Conservation (phyloP, 2,888 invertebrate species). For the Machimus atricapillus region DNA sequence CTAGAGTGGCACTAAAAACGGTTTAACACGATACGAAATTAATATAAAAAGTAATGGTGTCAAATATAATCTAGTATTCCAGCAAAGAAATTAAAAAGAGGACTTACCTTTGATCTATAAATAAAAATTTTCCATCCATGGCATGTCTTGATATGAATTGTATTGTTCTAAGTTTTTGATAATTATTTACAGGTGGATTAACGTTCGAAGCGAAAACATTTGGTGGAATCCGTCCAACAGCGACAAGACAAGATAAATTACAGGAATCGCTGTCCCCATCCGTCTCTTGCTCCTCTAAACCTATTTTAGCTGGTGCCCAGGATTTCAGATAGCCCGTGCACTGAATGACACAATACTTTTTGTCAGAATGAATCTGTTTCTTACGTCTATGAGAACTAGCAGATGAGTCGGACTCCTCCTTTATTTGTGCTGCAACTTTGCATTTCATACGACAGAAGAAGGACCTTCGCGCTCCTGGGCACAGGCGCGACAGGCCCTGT, state of each 20-base stretch:
- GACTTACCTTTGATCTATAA: constrained; percentile 85
- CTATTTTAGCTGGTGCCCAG: constrained; percentile 83
- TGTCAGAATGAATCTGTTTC: constrained; percentile 69
- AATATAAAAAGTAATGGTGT: not conserved
- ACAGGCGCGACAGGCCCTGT: constrained; percentile 76
- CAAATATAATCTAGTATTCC: not conserved
- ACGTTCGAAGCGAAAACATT: constrained; percentile 65
- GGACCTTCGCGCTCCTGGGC: constrained; percentile 88
- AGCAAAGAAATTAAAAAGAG: not conserved
- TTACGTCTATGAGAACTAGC: constrained; percentile 72
- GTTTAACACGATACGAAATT: not conserved
- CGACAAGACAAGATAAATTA: constrained; percentile 86
- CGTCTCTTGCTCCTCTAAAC: constrained; percentile 71
- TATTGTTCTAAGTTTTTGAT: constrained; percentile 68
- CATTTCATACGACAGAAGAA: constrained; percentile 95
- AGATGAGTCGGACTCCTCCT: constrained; percentile 71
- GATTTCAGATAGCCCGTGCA: constrained; percentile 94
- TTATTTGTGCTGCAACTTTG: constrained; percentile 70
- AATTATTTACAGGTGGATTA: constrained; percentile 61
- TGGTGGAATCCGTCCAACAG: constrained; percentile 79
- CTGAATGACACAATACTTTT: constrained; percentile 87
- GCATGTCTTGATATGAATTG: constrained; percentile 87
- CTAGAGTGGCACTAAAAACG: constrained; percentile 78
- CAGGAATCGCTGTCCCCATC: constrained; percentile 68
- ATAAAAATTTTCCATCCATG: constrained; percentile 90